phyloP scores from a whole-genome alignment of 2,797 vertebrate species.

The Hafferia zeledoni region DNA sequence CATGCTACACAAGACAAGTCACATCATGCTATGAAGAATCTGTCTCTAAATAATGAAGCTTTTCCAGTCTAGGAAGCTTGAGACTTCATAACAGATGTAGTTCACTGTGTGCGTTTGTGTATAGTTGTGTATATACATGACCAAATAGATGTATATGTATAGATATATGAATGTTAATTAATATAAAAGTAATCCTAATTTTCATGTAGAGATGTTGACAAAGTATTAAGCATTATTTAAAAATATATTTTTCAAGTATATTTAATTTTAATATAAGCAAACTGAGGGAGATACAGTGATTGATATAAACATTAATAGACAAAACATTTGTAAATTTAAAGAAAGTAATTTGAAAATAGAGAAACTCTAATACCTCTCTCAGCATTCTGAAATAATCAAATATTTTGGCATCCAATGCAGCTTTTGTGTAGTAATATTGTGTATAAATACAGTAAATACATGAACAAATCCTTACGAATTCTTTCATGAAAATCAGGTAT shows the following conservation, averaged over 20 bases:
- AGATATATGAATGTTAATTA: background rate
- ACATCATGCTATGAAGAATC: background rate
- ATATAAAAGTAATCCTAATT: background rate
- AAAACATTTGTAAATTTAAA: background rate
- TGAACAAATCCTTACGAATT: background rate
- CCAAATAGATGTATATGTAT: rapidly evolving
- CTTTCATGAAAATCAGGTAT: background rate
- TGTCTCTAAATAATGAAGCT: background rate
- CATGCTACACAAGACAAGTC: background rate
- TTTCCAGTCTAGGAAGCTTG: background rate
- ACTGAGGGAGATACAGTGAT: background rate
- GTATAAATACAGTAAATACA: background rate
- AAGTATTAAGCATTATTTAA: background rate
- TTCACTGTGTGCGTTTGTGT: rapidly evolving
- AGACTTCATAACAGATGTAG: background rate
- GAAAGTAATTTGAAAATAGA: background rate
- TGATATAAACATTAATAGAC: background rate
- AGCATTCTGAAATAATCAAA: background rate
- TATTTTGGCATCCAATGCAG: background rate
- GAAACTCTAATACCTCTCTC: background rate
- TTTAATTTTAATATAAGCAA: background rate
- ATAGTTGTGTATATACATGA: background rate
- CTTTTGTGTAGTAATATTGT: background rate
- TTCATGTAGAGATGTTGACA: background rate
- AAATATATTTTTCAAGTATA: background rate